Base-by-base conservation (phyloP, 2,797 vertebrate genomes). In the Chanos chanos region DNA sequence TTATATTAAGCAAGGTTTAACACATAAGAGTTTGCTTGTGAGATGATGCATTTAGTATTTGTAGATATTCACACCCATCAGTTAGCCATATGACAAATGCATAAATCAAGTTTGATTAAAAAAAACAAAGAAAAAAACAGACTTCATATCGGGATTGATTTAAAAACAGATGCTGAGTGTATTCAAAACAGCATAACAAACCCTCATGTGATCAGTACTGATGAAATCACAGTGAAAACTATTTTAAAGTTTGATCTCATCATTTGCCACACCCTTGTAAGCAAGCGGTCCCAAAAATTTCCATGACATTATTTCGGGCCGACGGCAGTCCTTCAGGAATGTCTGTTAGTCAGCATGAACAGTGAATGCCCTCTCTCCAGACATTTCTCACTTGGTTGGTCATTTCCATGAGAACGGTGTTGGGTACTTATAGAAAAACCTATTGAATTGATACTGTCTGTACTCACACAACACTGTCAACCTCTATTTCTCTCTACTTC, bases 261-360 rank as follows among this genome's bases (percentile, higher is more conserved):
- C 52, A 27, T 77, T 75, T 21, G 54, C 78, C 77, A 78, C 57
- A 68, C 12, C 73, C 69, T 57, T 61, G 68, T 71, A 71, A 12
- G 34, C n/a, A 5, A 6, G n/a, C 4, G 44, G 19, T 40, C 30
- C 33, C 21, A 15, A 52, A 41, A 41, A 37, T 37, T 56, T n/a
- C n/a, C n/a, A n/a, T n/a, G n/a, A n/a, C n/a, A n/a, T n/a, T n/a
- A n/a, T n/a, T n/a, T n/a, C n/a, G n/a, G n/a, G n/a, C n/a, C n/a
- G n/a, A n/a, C n/a, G n/a, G n/a, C n/a, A n/a, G n/a, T n/a, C n/a
- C n/a, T n/a, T n/a, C n/a, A n/a, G n/a, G n/a, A n/a, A n/a, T n/a
- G n/a, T n/a, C n/a, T n/a, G n/a, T n/a, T n/a, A 16, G 18, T 40
- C 27, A 54, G 36, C 41, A 68, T 45, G 55, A 64, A 64, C 34